Base-by-base conservation (phyloP, 2,797 vertebrate genomes). In the Enteromius paludinosus region DNA sequence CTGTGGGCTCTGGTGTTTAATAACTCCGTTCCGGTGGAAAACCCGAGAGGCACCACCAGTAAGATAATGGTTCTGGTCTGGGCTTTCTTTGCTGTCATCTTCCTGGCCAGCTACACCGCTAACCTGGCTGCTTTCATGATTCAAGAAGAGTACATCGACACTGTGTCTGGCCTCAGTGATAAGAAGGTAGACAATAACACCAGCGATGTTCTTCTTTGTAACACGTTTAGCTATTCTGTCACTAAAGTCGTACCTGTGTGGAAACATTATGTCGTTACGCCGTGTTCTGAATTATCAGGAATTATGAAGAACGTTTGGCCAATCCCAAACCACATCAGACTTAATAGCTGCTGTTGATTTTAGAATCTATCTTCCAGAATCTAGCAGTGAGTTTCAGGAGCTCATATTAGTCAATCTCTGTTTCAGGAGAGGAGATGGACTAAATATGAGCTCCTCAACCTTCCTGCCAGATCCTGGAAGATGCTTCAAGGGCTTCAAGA, bases 81-180 rank as follows among this genome's bases (percentile, higher is more conserved):
- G 95, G 95, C 95, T 82, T 96, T 96, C 92, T 96, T 96, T 8
- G 95, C 95, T 0, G 95, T 96, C 89, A 96, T 96, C 91, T 96
- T 96, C 90, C 94, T 98, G 56, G 97, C 97, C 90, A 97, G 97
- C 92, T 97, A 98, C 92, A 98, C 97, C 1, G 97, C 97, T 87
- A 97, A 98, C 90, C 93, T 98, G 93, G 96, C 97, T 0, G 96
- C 97, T 89, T 98, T 98, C 92, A 98, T 98, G 97, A 97, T 97
- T 92, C 97, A 97, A 87, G 97, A 97, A 90, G 97, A 98, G 85
- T 98, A 98, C 41, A 97, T 98, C 49, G 97, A 98, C 91, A 97
- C 96, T 0, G 97, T 98, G 83, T 98, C 97, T 0, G 97, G 97
- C 9, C 96, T 98, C 88, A 97, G 96, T 0, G 97, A 98, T 89